Evolutionary conservation across 2,113 vertebrate species (phyloP), one percentile per base, ranked within the genome.

Genomic region (Procavia capensis): DNA sequence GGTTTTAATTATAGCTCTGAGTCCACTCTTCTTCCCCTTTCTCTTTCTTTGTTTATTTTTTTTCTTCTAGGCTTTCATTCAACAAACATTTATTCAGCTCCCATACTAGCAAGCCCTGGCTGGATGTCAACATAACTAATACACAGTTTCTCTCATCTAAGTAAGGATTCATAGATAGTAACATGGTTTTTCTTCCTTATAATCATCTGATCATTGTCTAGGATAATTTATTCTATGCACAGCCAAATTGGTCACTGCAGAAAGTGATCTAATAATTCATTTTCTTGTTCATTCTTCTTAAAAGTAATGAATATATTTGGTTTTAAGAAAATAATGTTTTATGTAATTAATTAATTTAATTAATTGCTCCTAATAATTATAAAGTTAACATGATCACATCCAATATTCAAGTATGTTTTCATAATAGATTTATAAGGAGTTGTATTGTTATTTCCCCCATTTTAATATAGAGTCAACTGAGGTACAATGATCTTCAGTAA

Each of bases 271-370:
- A 86, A 81, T 17, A 80, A 89, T 57, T 79, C 72, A 78, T 81
- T 80, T 85, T 92, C 36, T 80, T 85, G 86, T 72, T 94, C 47
- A 45, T 22, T 14, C 11, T 74, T 87, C 36, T 68, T 95, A 90
- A n/a, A 96, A 74, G 87, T 89, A 95, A 80, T 25, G n/a, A 16
- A 93, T 88, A 10, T 87, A 92, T 75, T 90, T 95, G 41, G n/a
- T 92, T 97, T 92, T 96, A 90, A 96, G 68, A 95, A 96, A 93
- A 94, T 94, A 68, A n/a, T n/a, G n/a, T n/a, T n/a, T n/a, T n/a
- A n/a, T n/a, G n/a, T n/a, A n/a, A n/a, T n/a, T n/a, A n/a, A n/a
- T n/a, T n/a, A n/a, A n/a, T n/a, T n/a, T 6, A 43, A 29, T 47
- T 76, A 96, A 63, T 50, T 96, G 81, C 47, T 66, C 43, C 41